Base-by-base conservation (phyloP, 2,888 invertebrate species). In the Tetragonisca angustula region DNA sequence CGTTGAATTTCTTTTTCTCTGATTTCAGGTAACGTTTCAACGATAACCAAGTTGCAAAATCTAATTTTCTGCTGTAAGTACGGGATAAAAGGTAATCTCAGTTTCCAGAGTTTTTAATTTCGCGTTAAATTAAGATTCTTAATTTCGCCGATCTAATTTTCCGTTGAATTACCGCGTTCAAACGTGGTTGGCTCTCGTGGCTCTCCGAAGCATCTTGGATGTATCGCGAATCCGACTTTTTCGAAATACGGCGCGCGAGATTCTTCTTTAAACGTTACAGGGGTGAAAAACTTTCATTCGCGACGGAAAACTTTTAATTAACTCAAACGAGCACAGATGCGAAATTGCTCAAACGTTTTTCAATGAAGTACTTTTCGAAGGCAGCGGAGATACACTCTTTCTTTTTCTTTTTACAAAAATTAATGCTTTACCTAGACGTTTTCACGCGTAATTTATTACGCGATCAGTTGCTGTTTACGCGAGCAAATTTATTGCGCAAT, bases 21-120 rank as follows among this genome's bases (percentile, higher is more conserved):
- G 74, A 19, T 75, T 67, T 21, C 75, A 75, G 75, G 75, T 75
- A 75, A 75, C 67, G 67, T 54, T 21, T 43, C 56, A 56, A 27
- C 56, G 9, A 56, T 27, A 11, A 43, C 11, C 75, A 56, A 54
- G 54, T 65, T 67, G 15, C 54, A 24, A 67, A 54, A 56, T 15
- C 36, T 75, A 43, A 67, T 49, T 27, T 67, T 21, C 21, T 21
- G 43, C 43, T 27, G 54, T 56, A 67, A 56, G 56, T 56, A 56
- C 67, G 13, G 19, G 19, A 24, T 21, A 21, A 49, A 56, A 75
- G 75, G 67, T 75, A 75, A 75, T 56, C 27, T 75, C 11, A 43
- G 54, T 67, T 65, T 56, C 5, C 24, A 43, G 5, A 27, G 43
- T 11, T 64, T 67, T 36, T 52, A n/a, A 54, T 64, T 36, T 74